phyloP scores from a whole-genome alignment of 2,113 vertebrate species.

The Sus scrofa region DNA sequence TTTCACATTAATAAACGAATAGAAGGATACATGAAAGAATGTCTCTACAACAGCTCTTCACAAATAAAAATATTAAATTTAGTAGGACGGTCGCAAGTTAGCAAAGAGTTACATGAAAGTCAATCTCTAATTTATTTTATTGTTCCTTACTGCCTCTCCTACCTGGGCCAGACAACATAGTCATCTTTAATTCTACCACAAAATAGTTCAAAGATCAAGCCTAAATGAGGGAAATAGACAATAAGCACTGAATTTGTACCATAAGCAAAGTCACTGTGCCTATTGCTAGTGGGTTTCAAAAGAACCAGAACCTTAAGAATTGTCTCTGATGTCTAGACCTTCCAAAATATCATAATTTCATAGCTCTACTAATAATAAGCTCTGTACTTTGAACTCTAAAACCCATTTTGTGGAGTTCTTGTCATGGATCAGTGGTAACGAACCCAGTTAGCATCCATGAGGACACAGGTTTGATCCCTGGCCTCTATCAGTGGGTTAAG shows the following conservation, averaged over 20 bases:
- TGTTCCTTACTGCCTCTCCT: background rate
- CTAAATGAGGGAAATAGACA: background rate
- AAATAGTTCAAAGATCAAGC: background rate
- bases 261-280: background rate
- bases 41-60: background rate
- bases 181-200: background rate
- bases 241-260: background rate
- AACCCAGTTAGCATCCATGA: too few species aligned
- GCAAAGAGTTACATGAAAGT: background rate
- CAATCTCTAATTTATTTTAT: background rate
- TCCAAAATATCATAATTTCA: background rate
- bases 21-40: background rate
- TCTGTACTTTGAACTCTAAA: background rate
- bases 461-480: too few species aligned
- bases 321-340: background rate
- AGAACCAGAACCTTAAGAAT: background rate
- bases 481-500: too few species aligned
- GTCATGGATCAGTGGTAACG: too few species aligned
- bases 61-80: slow-evolving; percentile 5
- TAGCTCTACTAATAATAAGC: background rate
- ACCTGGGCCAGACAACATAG: background rate
- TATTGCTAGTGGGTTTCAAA: background rate
- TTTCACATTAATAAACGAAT: slow-evolving; percentile 16
- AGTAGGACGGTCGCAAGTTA: background rate
- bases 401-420: background rate